Conservation (phyloP, 2,113 vertebrate species). For the Tyrannus savana region DNA sequence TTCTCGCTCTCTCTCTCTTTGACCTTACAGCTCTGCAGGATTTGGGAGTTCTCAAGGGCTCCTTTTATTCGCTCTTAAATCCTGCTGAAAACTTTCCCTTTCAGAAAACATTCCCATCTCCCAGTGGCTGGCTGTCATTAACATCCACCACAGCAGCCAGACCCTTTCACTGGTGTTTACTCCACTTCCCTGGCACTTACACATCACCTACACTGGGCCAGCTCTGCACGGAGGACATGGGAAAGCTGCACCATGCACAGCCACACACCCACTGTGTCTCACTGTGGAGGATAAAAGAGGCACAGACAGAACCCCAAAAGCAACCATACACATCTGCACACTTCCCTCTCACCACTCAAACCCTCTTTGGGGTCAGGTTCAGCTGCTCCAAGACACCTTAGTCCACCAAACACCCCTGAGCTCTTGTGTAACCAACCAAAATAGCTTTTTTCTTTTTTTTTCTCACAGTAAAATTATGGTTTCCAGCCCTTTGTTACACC, state of each 20-base stretch:
- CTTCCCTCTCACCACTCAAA: not conserved
- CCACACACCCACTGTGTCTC: not conserved
- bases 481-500: not conserved
- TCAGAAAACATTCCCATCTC: not conserved
- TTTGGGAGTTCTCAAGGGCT: not conserved
- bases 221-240: accelerated
- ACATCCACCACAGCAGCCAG: not conserved
- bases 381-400: not conserved
- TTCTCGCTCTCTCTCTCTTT: not conserved
- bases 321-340: not conserved
- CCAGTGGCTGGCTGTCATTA: not conserved
- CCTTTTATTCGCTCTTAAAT: not conserved
- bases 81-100: not conserved
- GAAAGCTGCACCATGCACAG: not conserved
- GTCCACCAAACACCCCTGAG: not conserved
- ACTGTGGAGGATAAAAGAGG: not conserved
- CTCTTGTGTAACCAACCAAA: not conserved
- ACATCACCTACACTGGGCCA: not conserved
- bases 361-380: not conserved
- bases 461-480: too few relatives aligned
- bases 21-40: not conserved
- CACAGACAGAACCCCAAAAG: not conserved
- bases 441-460: not conserved
- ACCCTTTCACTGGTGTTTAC: not conserved
- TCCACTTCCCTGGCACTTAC: not conserved